Percentiles rank a stretch among this genome's conserved stretches.
Evolutionary conservation across 2,888 invertebrate species (phyloP).

Genomic region (Antheraea yamamai): DNA sequence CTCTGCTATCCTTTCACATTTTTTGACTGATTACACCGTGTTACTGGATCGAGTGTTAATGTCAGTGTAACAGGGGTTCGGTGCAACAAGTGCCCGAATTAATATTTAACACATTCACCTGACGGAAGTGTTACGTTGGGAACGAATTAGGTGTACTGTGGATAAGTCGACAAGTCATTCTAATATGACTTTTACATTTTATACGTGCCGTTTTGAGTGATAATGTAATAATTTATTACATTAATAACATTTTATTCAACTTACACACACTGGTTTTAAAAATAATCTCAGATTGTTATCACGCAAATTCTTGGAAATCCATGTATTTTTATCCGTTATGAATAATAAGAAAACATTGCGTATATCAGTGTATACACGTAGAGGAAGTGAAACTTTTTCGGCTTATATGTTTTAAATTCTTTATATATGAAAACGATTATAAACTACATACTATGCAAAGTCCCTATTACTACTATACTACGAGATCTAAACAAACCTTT

Average conservation of each 20-base stretch:
- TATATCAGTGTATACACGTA: too few relatives aligned
- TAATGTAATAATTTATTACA: too few relatives aligned
- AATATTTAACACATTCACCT: slow-evolving; percentile 27
- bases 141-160: slow-evolving; percentile 9
- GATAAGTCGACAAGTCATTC: background rate
- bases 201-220: background rate
- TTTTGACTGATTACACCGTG: slow-evolving; percentile 42
- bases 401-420: too few relatives aligned
- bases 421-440: too few relatives aligned
- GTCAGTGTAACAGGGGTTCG: slow-evolving; percentile 34
- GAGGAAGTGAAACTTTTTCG: too few relatives aligned
- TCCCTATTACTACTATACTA: too few relatives aligned
- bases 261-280: background rate
- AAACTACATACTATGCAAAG: too few relatives aligned
- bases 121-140: slow-evolving; percentile 26
- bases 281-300: too few relatives aligned
- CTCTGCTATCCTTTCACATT: slow-evolving; percentile 47
- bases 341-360: too few relatives aligned
- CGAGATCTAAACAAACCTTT: too few relatives aligned
- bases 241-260: background rate
- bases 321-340: too few relatives aligned
- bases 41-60: slow-evolving; percentile 35
- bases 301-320: too few relatives aligned
- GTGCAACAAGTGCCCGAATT: slow-evolving; percentile 37
- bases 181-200: background rate